Percentiles rank a stretch among this genome's conserved stretches.
Evolutionary conservation across 2,888 invertebrate genomes (phyloP).

Genomic region (Epinotia demarniana): DNA sequence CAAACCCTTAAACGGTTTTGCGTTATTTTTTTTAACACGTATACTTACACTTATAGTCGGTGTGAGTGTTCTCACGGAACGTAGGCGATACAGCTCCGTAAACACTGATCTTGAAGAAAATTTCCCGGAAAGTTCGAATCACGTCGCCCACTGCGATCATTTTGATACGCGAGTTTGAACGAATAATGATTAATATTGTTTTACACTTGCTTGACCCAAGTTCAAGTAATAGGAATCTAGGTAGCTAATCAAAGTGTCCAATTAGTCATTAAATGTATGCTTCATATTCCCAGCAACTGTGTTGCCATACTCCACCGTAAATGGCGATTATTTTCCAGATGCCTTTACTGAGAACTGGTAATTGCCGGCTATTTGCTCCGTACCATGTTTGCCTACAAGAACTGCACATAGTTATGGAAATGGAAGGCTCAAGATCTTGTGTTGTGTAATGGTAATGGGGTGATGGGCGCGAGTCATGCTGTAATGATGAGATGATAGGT

Average conservation of each 20-base stretch:
- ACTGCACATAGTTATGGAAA: slow-evolving; percentile 20
- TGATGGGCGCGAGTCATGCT: slow-evolving; percentile 25
- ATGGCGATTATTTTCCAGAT: slow-evolving; percentile 38
- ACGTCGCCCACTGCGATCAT: too few species aligned
- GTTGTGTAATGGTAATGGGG: slow-evolving; percentile 15
- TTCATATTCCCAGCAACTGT: background rate
- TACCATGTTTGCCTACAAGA: slow-evolving; percentile 23
- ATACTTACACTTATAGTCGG: too few species aligned
- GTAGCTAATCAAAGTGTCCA: background rate
- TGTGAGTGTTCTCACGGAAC: too few species aligned
- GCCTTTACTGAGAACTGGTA: slow-evolving; percentile 33
- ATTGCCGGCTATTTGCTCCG: slow-evolving; percentile 22
- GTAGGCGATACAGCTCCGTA: too few species aligned
- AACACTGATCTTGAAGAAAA: too few species aligned
- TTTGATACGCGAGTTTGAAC: too few species aligned
- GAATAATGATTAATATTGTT: too few species aligned
- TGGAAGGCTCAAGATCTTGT: slow-evolving; percentile 30
- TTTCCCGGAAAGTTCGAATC: too few species aligned
- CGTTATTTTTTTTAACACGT: too few species aligned
- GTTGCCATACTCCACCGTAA: slow-evolving; percentile 16
- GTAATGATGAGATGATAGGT: slow-evolving; percentile 5
- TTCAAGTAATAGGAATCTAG: too few species aligned
- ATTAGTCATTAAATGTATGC: background rate
- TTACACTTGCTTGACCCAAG: too few species aligned
- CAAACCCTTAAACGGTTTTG: too few species aligned